These are phyloP conservation scores for Pipistrellus pipistrellus DNA, from an alignment of 2,797 vertebrate species.

Conservation along the genomic window DNA sequence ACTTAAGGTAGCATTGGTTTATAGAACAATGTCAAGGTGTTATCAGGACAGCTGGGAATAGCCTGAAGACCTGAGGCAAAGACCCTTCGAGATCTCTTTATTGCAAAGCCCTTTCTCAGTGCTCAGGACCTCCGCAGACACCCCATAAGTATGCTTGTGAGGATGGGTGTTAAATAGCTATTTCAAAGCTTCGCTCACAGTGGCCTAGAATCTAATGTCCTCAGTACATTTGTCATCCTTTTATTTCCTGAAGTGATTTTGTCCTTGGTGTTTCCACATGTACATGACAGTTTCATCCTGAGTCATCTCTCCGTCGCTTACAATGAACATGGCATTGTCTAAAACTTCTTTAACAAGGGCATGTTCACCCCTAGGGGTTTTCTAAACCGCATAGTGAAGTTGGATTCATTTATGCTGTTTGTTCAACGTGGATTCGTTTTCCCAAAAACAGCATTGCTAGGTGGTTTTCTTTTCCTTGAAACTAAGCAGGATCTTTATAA, in stretches of 20 bases:
- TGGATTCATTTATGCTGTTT: not conserved
- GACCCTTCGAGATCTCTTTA: not conserved
- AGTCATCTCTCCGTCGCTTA: not conserved
- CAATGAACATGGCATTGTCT: not conserved
- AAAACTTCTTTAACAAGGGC: not conserved
- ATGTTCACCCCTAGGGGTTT: not conserved
- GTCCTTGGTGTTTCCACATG: not conserved
- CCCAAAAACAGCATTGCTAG: not conserved
- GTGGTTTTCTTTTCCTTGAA: not conserved
- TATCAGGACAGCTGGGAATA: not conserved
- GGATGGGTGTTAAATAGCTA: not conserved
- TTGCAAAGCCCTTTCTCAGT: not conserved
- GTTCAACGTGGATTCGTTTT: not conserved
- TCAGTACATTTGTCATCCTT: not conserved
- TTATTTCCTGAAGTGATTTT: not conserved
- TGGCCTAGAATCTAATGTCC: not conserved
- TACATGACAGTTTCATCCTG: not conserved
- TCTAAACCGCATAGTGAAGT: not conserved
- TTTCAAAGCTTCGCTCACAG: not conserved
- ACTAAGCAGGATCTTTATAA: constrained; percentile 30
- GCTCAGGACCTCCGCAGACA: not conserved
- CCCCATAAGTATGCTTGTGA: not conserved
- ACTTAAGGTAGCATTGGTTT: not conserved
- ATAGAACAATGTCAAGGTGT: not conserved
- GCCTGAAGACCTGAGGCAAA: not conserved